These are phyloP conservation scores for Salarias fasciatus DNA, from an alignment of 2,797 vertebrate species.

Conservation along the genomic window DNA sequence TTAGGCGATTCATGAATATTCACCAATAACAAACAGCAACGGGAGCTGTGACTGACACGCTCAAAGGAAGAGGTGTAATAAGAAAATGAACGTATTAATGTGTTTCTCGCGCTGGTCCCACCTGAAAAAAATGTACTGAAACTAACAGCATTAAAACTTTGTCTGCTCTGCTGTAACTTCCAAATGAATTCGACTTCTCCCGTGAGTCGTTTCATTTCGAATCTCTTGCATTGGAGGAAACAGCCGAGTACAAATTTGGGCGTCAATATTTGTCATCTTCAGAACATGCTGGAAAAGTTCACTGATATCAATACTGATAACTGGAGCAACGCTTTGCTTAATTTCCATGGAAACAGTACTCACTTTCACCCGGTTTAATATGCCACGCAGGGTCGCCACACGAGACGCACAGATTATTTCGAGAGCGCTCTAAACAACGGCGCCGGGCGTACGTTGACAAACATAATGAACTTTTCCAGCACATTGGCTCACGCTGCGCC, in stretches of 20 bases:
- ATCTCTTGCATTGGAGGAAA: conserved; percentile 7
- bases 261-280: conserved; percentile 35
- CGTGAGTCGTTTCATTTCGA: conserved; percentile 24
- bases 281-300: conserved; percentile 24
- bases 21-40: too few species aligned
- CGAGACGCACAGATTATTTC: conserved; percentile 24
- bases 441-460: conserved; percentile 12
- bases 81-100: not conserved
- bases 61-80: too few species aligned
- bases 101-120: conserved; percentile 17
- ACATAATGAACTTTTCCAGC: conserved; percentile 54
- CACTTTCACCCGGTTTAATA: conserved; percentile 14
- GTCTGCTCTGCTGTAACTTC: conserved; percentile 7
- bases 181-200: conserved; percentile 4
- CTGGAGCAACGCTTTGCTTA: conserved; percentile 14
- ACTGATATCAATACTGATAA: conserved; percentile 21
- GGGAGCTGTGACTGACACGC: too few species aligned
- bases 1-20: too few species aligned
- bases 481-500: conserved; percentile 52
- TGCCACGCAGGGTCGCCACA: not conserved
- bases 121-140: too few species aligned
- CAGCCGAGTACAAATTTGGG: not conserved
- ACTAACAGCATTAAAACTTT: not conserved
- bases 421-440: not conserved
- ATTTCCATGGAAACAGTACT: conserved; percentile 16